phyloP scores from a whole-genome alignment of 2,113 vertebrate genomes.

The Oncorhynchus gorbuscha region DNA sequence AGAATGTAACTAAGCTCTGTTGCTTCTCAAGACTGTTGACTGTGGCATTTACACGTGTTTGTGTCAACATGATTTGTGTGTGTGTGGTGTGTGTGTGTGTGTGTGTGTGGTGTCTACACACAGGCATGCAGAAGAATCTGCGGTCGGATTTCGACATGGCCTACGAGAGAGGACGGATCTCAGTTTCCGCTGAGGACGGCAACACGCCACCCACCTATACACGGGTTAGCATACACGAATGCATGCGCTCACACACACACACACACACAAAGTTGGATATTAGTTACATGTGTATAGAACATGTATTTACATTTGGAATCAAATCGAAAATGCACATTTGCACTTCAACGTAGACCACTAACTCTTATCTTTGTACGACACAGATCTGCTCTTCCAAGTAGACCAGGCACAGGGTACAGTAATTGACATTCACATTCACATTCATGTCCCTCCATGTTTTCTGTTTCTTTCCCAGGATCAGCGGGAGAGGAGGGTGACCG shows the following conservation, averaged over 20 bases:
- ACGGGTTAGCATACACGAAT: conserved; percentile 64
- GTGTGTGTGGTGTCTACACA: no score
- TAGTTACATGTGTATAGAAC: background rate
- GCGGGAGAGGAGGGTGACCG: conserved; percentile 79
- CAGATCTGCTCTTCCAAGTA: no score
- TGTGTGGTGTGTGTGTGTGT: no score
- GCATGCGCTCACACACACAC: background rate
- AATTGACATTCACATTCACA: no score
- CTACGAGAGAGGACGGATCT: conserved; percentile 89
- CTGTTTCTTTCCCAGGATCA: conserved; percentile 80
- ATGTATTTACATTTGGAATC: background rate
- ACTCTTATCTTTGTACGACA: no score
- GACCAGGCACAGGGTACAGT: no score
- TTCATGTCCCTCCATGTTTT: background rate
- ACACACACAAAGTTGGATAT: background rate
- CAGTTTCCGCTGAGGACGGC: conserved; percentile 84
- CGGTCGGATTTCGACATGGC: conserved; percentile 94
- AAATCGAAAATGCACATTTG: background rate
- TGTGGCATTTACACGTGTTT: no score
- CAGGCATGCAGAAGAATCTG: conserved; percentile 85
- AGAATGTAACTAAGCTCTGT: no score
- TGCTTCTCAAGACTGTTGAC: no score
- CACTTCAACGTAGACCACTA: background rate
- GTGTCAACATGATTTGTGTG: no score
- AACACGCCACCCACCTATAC: conserved; percentile 66